These are phyloP conservation scores for Drosophila neonasuta DNA, from an alignment of 2,888 invertebrate genomes.

Conservation along the genomic window DNA sequence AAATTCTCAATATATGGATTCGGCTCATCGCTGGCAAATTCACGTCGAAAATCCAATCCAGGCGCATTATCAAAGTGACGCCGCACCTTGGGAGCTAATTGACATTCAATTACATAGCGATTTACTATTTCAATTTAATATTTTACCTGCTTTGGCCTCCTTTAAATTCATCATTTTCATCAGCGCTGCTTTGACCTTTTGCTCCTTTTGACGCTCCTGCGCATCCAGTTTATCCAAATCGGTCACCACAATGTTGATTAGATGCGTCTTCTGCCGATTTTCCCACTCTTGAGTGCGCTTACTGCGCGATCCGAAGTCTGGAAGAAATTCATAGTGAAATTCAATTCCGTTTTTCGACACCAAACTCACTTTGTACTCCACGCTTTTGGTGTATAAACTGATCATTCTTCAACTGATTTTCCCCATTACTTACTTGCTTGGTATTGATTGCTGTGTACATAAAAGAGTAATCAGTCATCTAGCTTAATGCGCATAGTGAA, in stretches of 20 bases:
- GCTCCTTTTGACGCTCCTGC: slow-evolving; percentile 1
- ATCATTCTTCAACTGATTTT: not conserved
- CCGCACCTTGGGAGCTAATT: slow-evolving; percentile 1
- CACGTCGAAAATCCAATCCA: slow-evolving; percentile 30
- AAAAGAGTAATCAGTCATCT: too few relatives aligned
- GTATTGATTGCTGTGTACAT: not conserved
- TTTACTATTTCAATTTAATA: too few relatives aligned
- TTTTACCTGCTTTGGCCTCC: slow-evolving; percentile 3
- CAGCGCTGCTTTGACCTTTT: slow-evolving; percentile 17
- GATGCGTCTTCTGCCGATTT: not conserved
- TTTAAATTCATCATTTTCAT: slow-evolving; percentile 16
- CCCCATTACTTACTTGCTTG: not conserved
- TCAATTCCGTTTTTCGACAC: not conserved
- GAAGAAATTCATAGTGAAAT: not conserved
- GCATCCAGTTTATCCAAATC: slow-evolving; percentile 27
- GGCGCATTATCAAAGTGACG: slow-evolving; percentile 11
- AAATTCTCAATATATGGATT: slow-evolving; percentile 50
- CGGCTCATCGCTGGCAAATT: slow-evolving; percentile 56
- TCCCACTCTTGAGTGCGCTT: not conserved
- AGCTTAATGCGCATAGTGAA: too few relatives aligned
- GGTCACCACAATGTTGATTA: slow-evolving; percentile 18
- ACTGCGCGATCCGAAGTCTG: not conserved
- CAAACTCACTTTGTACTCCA: not conserved
- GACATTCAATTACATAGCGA: too few relatives aligned
- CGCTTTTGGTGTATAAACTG: not conserved